Evolutionary conservation across 2,797 vertebrate species (phyloP).

Genomic region (Sciurus carolinensis): DNA sequence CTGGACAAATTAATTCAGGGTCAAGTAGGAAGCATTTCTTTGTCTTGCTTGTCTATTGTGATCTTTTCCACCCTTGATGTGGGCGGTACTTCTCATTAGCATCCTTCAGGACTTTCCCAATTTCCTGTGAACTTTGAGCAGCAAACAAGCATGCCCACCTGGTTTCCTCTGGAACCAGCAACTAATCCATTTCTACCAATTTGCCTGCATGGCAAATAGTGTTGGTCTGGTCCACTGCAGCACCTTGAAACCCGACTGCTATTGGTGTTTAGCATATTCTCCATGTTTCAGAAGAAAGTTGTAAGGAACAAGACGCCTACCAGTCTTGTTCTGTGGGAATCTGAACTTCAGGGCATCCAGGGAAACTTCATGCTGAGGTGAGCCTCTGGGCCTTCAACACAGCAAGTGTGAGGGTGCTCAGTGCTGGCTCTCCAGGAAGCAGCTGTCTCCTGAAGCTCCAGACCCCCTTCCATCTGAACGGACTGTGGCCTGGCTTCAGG

Average conservation of each 20-base stretch:
- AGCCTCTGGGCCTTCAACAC: slow-evolving; percentile 74
- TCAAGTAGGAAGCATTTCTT: not conserved
- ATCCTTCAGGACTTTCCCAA: not conserved
- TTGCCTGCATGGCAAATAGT: slow-evolving; percentile 75
- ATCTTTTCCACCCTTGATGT: not conserved
- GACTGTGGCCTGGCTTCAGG: slow-evolving; percentile 21
- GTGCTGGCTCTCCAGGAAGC: slow-evolving; percentile 27
- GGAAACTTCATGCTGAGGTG: slow-evolving; percentile 75
- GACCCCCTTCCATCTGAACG: not conserved
- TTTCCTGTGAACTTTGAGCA: not conserved
- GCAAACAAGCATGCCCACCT: not conserved
- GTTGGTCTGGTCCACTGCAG: slow-evolving; percentile 34
- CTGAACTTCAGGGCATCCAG: slow-evolving; percentile 79
- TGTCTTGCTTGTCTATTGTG: not conserved
- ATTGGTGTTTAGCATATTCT: slow-evolving; percentile 86
- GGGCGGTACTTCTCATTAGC: not conserved
- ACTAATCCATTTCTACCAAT: slow-evolving; percentile 8
- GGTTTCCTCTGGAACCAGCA: not conserved
- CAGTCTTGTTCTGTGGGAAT: slow-evolving; percentile 84
- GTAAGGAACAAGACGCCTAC: slow-evolving; percentile 80
- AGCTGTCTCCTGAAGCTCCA: not conserved
- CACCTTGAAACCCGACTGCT: slow-evolving; percentile 72
- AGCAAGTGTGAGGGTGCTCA: slow-evolving; percentile 87
- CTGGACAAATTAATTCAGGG: not conserved
- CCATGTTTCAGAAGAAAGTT: slow-evolving; percentile 84